Percentiles rank a stretch among this genome's conserved stretches.
Conservation (phyloP, 2,113 vertebrate species). For the Nothoprocta perdicaria region DNA sequence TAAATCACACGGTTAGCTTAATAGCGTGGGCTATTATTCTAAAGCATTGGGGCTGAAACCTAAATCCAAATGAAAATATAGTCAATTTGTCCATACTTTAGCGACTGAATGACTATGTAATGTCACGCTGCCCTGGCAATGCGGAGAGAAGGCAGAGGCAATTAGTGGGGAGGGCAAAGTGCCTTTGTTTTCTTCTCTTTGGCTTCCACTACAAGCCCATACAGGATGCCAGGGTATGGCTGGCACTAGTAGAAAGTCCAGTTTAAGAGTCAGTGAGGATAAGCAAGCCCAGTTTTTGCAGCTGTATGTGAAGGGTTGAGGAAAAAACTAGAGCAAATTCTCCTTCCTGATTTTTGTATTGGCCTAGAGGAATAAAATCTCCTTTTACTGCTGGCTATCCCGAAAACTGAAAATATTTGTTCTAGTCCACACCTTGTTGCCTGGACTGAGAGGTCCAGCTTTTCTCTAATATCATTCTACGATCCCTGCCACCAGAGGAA, state of each 20-base stretch:
- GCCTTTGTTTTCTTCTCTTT: constrained; percentile 1
- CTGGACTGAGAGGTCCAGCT: not conserved
- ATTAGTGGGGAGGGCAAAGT: not conserved
- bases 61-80: constrained; percentile 65
- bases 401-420: not conserved
- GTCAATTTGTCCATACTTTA: constrained; percentile 77
- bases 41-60: constrained; percentile 77
- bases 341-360: not conserved
- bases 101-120: constrained; percentile 74
- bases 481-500: not conserved
- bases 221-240: not conserved
- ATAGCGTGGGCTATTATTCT: constrained; percentile 74
- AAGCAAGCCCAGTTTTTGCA: not conserved
- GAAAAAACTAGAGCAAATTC: not conserved
- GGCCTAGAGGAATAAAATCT: not conserved
- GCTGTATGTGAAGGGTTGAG: not conserved
- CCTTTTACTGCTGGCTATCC: not conserved
- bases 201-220: not conserved
- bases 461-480: not conserved
- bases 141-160: not conserved
- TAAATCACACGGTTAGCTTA: constrained; percentile 71
- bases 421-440: not conserved
- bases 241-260: not conserved
- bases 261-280: not conserved
- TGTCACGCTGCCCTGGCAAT: not conserved